Evolutionary conservation across 2,113 vertebrate genomes (phyloP), one percentile per base, ranked within the genome.

Genomic region (Eulacestoma nigropectus): DNA sequence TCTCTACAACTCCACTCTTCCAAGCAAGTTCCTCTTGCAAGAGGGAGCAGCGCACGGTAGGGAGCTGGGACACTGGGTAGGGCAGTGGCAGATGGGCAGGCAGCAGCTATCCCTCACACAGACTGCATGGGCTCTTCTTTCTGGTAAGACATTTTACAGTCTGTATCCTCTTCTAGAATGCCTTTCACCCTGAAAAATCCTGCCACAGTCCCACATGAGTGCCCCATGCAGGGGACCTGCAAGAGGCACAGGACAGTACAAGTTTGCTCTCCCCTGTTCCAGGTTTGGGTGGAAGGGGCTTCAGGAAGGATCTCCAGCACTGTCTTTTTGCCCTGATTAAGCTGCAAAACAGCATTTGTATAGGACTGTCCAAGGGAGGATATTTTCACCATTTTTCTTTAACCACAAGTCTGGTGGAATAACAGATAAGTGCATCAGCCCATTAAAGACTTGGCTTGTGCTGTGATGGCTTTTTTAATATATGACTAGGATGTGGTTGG

Each of bases 361-460:
- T 32, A 77, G 78, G 63, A 13, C 42, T 69, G 14, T 75, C 47
- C 33, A 67, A 67, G 47, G 60, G 56, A 74, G 33, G 27, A 17
- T 70, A 22, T 90, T 94, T 93, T 68, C 42, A 15, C 55, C 55
- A 59, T 91, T 91, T 50, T 50, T 74, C 75, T 59, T 69, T 84
- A 90, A 80, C 79, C 56, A 30, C 50, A 39, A 74, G 46, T 23
- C 35, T 80, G n/a, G 63, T 52, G 20, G 79, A 89, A 74, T 70
- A 84, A 68, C 32, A 91, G 85, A 15, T 74, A 92, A 93, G 67
- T 81, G 79, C 55, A 86, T 80, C 42, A 84, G 63, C 64, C 75
- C 68, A 67, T 86, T 92, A 90, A 90, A 95, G 76, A 44, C 72
- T 81, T 94, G 68, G 81, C 79, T 93, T 78, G 56, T 65, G 46